Percentiles rank a stretch among this genome's conserved stretches.
Conservation (phyloP, 1,140 invertebrate genomes). For the Pentalonia nigronervosa region DNA sequence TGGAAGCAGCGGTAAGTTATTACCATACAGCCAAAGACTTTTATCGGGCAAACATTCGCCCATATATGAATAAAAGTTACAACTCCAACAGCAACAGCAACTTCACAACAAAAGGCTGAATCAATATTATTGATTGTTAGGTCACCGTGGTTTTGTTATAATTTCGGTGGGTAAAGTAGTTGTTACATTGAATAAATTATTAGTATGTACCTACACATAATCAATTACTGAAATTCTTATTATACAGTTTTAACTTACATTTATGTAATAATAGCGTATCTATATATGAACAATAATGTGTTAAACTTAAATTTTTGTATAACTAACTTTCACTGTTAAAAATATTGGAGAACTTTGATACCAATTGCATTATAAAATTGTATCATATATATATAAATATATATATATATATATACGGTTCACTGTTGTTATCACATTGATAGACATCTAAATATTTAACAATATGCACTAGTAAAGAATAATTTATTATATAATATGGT, state of each 20-base stretch:
- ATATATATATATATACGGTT: neutral
- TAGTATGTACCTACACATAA: neutral
- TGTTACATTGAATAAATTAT: slow-evolving; percentile 51
- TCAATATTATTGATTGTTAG: slow-evolving; percentile 52
- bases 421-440: neutral
- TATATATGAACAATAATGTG: neutral
- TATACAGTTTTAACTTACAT: neutral
- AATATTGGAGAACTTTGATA: neutral
- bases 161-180: neutral
- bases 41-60: slow-evolving; percentile 56
- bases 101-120: slow-evolving; percentile 43
- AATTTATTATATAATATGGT: neutral
- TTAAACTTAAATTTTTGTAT: neutral
- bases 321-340: neutral
- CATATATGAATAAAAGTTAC: slow-evolving; percentile 54
- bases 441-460: neutral
- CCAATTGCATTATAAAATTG: no score
- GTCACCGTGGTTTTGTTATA: slow-evolving; percentile 31
- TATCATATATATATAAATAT: no score
- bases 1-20: slow-evolving; percentile 53
- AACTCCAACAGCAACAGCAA: slow-evolving; percentile 8
- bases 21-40: slow-evolving; percentile 57
- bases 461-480: neutral
- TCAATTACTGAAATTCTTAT: neutral
- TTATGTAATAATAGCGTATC: neutral